Percentiles rank a stretch among this genome's conserved stretches.
Evolutionary conservation across 2,113 vertebrate genomes (phyloP).

Genomic region (Dicrurus megarhynchus): DNA sequence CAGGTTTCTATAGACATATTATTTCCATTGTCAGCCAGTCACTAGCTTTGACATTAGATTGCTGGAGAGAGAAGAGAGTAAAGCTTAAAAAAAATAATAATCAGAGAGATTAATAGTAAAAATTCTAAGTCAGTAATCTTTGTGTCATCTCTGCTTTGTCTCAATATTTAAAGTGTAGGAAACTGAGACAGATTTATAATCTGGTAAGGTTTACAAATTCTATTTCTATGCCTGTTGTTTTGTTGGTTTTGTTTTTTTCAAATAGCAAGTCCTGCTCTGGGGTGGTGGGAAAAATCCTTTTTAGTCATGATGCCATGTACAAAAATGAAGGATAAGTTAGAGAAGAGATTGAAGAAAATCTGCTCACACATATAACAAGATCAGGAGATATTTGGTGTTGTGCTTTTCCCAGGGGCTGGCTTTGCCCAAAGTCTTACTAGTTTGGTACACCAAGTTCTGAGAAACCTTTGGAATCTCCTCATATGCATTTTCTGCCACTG

Average conservation of each 20-base stretch:
- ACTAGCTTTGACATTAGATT: background rate
- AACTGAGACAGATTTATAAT: constrained; percentile 12
- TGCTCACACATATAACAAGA: background rate
- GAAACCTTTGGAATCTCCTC: background rate
- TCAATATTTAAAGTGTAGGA: background rate
- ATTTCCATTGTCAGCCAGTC: background rate
- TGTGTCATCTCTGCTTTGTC: background rate
- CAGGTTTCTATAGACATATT: background rate
- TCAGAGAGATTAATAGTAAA: background rate
- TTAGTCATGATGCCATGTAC: background rate
- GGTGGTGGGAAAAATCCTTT: background rate
- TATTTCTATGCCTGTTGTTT: background rate
- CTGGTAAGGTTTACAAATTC: constrained; percentile 21
- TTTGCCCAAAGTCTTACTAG: background rate
- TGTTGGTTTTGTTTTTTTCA: background rate
- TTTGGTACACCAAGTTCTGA: background rate
- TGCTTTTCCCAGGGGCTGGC: background rate
- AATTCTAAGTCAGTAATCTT: background rate
- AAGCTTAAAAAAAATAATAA: background rate
- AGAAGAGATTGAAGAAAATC: background rate
- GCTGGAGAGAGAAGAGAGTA: background rate
- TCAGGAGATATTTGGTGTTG: background rate
- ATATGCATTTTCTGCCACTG: background rate
- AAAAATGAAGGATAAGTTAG: background rate
- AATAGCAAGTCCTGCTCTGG: background rate